Base-by-base conservation (phyloP, 37 sponge, comb jelly and placozoan species). In the Dysidea cf. avara region DNA sequence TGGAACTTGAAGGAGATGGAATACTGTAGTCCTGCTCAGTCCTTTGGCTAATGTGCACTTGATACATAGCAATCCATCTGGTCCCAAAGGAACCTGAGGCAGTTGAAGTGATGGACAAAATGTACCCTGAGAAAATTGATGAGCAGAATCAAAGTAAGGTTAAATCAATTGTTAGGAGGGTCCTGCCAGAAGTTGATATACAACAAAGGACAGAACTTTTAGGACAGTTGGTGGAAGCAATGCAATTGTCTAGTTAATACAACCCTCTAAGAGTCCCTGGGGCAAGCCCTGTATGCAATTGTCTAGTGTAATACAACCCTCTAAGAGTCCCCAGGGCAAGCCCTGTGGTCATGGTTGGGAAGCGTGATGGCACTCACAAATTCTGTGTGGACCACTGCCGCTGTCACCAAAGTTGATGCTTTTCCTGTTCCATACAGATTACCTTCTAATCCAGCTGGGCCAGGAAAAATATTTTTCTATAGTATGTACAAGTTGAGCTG, bases 321-420 rank as follows among this genome's bases (percentile, higher is more conserved):
- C 80, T 0, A 66, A 52, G 26, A 50, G 52, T n/a, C 17, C 81
- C 80, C 28, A 80, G 80, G 80, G 62, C 81, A 17, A 85, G 86
- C 61, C 87, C 87, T 6, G 65, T 80, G n/a, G 87, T 86, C 9
- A 46, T 86, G 26, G 87, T 81, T 34, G 2, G 71, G n/a, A 86
- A 86, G 74, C 66, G 74, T 22, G 84, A 83, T 56, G 77, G 77
- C 20, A 46, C 70, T 48, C 71, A 49, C n/a, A 20, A 78, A 0
- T 77, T 81, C 22, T 87, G 82, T 40, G 53, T 80, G 2, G 82
- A 86, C 56, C 81, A 81, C 38, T 24, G 78, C 14, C 46, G 22
- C 78, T n/a, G 83, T 76, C 34, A 87, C 87, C 25, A 81, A 81
- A 29, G 35, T 69, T 7, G 87, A 86, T 39, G 22, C 3, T 21